phyloP scores from a whole-genome alignment of 2,888 invertebrate species.

The Junonia oenone region DNA sequence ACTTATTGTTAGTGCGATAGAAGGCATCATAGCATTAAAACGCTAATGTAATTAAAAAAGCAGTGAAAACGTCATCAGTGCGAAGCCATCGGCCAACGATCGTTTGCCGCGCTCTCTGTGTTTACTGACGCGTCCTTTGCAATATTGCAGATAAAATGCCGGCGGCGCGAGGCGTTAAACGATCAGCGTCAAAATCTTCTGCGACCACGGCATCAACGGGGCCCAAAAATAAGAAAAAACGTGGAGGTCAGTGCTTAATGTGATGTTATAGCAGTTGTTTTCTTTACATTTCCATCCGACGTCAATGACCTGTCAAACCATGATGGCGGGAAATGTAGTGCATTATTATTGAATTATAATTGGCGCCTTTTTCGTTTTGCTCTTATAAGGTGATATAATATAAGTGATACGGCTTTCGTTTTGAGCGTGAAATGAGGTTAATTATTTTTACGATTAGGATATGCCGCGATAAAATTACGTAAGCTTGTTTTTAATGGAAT shows the following conservation, averaged over 20 bases:
- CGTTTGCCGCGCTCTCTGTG: slow-evolving; percentile 64
- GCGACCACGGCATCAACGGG: slow-evolving; percentile 52
- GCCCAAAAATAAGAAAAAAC: slow-evolving; percentile 75
- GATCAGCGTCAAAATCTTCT: slow-evolving; percentile 68
- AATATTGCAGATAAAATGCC: slow-evolving; percentile 76
- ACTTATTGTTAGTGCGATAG: slow-evolving; percentile 61
- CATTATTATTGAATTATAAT: slow-evolving; percentile 34
- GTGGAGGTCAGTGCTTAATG: slow-evolving; percentile 58
- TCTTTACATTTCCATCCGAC: slow-evolving; percentile 66
- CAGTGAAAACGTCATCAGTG: slow-evolving; percentile 63
- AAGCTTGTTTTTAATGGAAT: slow-evolving; percentile 35
- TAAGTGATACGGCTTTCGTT: slow-evolving; percentile 25
- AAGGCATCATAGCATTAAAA: slow-evolving; percentile 51
- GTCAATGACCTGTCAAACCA: slow-evolving; percentile 77
- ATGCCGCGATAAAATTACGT: slow-evolving; percentile 37
- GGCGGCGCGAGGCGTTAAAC: slow-evolving; percentile 74
- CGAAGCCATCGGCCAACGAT: slow-evolving; percentile 44
- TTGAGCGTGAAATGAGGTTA: slow-evolving; percentile 20
- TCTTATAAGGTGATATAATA: slow-evolving; percentile 22
- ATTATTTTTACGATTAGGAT: slow-evolving; percentile 18
- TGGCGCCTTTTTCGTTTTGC: slow-evolving; percentile 36
- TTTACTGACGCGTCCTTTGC: slow-evolving; percentile 71
- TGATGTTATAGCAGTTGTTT: slow-evolving; percentile 60
- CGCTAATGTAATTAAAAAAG: slow-evolving; percentile 63
- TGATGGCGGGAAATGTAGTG: slow-evolving; percentile 72